These are phyloP conservation scores for Hozukius guyotensis DNA, from an alignment of 2,797 vertebrate species.

Conservation along the genomic window DNA sequence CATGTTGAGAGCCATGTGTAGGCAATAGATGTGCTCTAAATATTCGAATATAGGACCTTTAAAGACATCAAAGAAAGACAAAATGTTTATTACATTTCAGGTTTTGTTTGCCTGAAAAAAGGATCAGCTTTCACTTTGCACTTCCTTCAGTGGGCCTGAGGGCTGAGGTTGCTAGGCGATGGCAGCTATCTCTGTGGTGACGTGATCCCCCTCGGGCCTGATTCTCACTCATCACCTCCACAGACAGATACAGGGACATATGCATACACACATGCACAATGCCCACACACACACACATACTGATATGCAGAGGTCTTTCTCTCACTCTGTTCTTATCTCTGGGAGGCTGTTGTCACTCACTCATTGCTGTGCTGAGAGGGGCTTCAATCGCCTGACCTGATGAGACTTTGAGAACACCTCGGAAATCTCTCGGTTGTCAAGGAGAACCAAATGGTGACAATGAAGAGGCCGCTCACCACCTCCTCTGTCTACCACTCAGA, in stretches of 20 bases:
- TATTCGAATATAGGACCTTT: background rate
- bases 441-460: constrained; percentile 74
- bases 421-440: constrained; percentile 64
- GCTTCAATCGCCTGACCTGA: constrained; percentile 64
- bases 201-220: constrained; percentile 75
- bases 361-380: constrained; percentile 78
- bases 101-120: constrained; percentile 58
- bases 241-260: constrained; percentile 48
- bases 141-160: constrained; percentile 69
- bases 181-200: constrained; percentile 78
- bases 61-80: constrained; percentile 25
- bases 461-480: constrained; percentile 51
- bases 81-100: constrained; percentile 27
- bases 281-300: constrained; percentile 30
- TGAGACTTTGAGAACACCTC: constrained; percentile 62
- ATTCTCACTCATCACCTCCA: constrained; percentile 80
- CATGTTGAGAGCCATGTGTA: background rate
- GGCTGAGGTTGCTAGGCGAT: constrained; percentile 81
- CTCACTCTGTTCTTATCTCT: constrained; percentile 73
- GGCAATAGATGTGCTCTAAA: background rate
- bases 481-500: constrained; percentile 40
- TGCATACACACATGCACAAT: constrained; percentile 28
- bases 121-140: constrained; percentile 75
- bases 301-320: constrained; percentile 63
- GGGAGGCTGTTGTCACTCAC: constrained; percentile 79